Conservation (phyloP, 2,888 invertebrate genomes). For the Lasioglossum morio region DNA sequence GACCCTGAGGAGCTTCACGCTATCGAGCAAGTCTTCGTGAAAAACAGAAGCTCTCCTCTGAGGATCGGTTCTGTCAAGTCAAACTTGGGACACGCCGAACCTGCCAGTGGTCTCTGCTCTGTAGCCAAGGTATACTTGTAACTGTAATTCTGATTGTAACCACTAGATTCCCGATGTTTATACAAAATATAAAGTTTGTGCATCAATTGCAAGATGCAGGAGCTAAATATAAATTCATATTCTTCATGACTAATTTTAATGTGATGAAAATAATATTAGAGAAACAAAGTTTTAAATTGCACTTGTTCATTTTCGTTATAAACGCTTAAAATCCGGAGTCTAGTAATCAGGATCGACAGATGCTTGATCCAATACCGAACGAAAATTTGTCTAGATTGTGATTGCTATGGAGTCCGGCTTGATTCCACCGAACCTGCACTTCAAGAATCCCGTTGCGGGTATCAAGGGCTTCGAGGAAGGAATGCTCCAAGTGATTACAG, state of each 20-base stretch:
- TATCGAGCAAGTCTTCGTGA: conserved; percentile 92
- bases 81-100: conserved; percentile 97
- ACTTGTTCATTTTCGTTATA: no score
- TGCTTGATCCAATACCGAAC: neutral
- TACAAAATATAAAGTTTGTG: no score
- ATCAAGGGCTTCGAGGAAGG: conserved; percentile 88
- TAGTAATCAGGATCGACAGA: neutral
- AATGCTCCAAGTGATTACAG: conserved; percentile 90
- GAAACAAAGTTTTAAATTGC: no score
- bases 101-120: conserved; percentile 93
- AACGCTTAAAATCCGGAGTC: no score
- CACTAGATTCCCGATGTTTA: no score
- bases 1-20: conserved; percentile 96
- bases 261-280: no score
- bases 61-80: conserved; percentile 97
- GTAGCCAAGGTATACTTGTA: conserved; percentile 89
- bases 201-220: no score
- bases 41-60: conserved; percentile 90
- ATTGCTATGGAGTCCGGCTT: conserved; percentile 92
- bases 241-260: no score
- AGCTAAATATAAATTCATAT: no score
- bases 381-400: conserved; percentile 85
- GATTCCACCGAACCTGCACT: conserved; percentile 95
- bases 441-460: conserved; percentile 87
- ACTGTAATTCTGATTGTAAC: neutral